Base-by-base conservation (phyloP, 2,113 vertebrate genomes). In the Mellivora capensis region DNA sequence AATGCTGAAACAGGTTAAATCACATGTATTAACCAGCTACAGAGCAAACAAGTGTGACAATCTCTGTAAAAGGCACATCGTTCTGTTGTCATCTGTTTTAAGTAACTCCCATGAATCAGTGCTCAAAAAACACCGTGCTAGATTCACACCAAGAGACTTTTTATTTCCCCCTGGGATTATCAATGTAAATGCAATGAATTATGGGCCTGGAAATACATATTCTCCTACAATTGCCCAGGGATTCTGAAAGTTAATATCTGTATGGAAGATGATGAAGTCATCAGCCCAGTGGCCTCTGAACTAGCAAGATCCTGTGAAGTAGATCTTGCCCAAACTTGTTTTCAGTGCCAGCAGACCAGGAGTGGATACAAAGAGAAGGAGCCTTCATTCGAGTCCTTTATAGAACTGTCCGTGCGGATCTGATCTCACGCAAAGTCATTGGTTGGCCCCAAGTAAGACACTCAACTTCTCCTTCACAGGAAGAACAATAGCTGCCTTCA, bases 1-100 rank as follows among this genome's bases (percentile, higher is more conserved):
- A 93, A 96, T 0, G 77, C 82, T 27, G 82, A 77, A 96, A 96
- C 49, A 67, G 88, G 96, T 94, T 93, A 98, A 95, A 96, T 89
- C 47, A 47, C 44, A 85, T 88, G 87, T 54, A 59, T 85, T 90
- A 97, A 91, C 37, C 92, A 96, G 90, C 96, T 13, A 57, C 67
- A 95, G 89, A 95, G 79, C 89, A 84, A 93, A n/a, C 7, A 0
- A 11, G 87, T 80, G 23, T 69, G 95, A 94, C 96, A 83, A 90
- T 69, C 0, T 69, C 91, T 87, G 90, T 88, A 90, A 76, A 85
- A 77, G 74, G 59, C 5, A 25, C 25, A 34, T 23, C 13, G 31
- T 44, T 29, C 59, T 92, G 7, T 23, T 31, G 79, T 67, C 47
- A 85, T 67, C 44, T 91, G 54, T 71, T 84, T 76, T 74, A 94